Evolutionary conservation across 2,797 vertebrate species (phyloP).

Genomic region (Lacerta viridis): DNA sequence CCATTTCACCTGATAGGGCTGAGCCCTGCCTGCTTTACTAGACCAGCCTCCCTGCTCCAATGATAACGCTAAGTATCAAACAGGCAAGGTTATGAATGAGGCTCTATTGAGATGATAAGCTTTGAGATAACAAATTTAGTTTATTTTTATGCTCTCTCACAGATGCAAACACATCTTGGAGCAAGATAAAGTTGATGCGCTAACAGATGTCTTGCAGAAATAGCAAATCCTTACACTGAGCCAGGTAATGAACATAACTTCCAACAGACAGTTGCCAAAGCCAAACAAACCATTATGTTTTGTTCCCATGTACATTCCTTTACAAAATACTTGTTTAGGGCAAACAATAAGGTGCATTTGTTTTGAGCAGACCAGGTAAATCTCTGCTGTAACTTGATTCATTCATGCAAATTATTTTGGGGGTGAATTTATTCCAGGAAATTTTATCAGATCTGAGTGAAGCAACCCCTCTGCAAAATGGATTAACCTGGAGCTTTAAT

Average conservation of each 20-base stretch:
- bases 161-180: not conserved
- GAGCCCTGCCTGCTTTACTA: too few species aligned
- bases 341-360: not conserved
- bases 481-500: conserved; percentile 65
- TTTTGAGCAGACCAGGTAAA: conserved; percentile 27
- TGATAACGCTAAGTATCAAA: not conserved
- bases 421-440: conserved; percentile 21
- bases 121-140: not conserved
- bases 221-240: conserved; percentile 27
- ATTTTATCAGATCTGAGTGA: conserved; percentile 46
- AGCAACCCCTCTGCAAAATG: conserved; percentile 54
- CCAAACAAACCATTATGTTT: not conserved
- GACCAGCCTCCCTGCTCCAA: too few species aligned
- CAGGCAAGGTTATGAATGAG: not conserved
- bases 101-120: not conserved
- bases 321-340: conserved; percentile 39
- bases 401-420: conserved; percentile 29
- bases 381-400: conserved; percentile 14
- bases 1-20: too few species aligned
- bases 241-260: conserved; percentile 50
- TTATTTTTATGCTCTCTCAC: conserved; percentile 10
- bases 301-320: not conserved
- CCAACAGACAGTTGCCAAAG: conserved; percentile 48
- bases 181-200: conserved; percentile 25
- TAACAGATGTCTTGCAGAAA: conserved; percentile 34